A percentile compares a stretch with the other conserved stretches of the same genome.
phyloP scores from a whole-genome alignment of 2,797 vertebrate species.

The Petrocephalus sullivani region DNA sequence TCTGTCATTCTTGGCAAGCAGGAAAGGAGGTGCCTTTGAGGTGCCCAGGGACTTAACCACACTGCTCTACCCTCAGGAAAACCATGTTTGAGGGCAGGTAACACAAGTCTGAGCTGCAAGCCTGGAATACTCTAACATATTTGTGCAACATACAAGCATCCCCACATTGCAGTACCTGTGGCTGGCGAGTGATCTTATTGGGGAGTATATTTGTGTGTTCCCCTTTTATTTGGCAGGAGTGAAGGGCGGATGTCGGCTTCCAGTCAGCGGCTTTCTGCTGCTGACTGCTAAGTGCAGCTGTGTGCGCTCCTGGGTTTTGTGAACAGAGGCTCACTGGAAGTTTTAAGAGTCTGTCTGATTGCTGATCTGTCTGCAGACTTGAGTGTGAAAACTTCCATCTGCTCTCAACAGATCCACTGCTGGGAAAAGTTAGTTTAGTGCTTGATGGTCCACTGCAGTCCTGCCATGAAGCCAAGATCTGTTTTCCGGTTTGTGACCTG shows the following conservation, averaged over 20 bases:
- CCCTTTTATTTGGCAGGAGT: slow-evolving; percentile 8
- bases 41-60: not conserved
- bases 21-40: not conserved
- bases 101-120: not conserved
- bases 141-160: not conserved
- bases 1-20: not conserved
- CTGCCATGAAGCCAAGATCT: slow-evolving; percentile 36
- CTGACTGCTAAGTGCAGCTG: slow-evolving; percentile 21
- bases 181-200: slow-evolving; percentile 11
- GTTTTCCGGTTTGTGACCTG: slow-evolving; percentile 45
- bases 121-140: not conserved
- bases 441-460: slow-evolving; percentile 29
- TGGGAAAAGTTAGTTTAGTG: slow-evolving; percentile 34
- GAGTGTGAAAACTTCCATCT: slow-evolving; percentile 32
- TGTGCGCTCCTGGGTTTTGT: slow-evolving; percentile 35
- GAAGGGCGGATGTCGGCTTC: slow-evolving; percentile 42
- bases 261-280: slow-evolving; percentile 42
- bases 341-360: slow-evolving; percentile 35
- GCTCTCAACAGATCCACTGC: slow-evolving; percentile 30
- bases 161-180: slow-evolving; percentile 20
- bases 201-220: slow-evolving; percentile 16
- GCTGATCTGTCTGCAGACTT: slow-evolving; percentile 43
- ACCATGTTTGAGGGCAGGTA: not conserved
- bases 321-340: slow-evolving; percentile 33
- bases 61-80: not conserved